phyloP scores from a whole-genome alignment of 2,888 invertebrate species.

The Exephanes ischioxanthus region DNA sequence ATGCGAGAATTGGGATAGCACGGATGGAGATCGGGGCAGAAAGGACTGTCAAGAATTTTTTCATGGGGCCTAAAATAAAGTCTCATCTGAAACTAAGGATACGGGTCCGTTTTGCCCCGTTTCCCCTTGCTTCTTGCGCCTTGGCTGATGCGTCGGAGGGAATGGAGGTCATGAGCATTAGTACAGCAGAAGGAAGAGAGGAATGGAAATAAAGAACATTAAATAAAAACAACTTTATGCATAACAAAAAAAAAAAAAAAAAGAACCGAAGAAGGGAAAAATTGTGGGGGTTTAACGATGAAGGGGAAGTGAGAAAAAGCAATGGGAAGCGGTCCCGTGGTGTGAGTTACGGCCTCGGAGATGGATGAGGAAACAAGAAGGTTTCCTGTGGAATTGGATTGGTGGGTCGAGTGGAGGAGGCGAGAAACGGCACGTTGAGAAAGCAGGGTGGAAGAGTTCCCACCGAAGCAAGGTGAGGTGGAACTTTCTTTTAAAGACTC shows the following conservation, averaged over 20 bases:
- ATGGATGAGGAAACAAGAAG: constrained; percentile 67
- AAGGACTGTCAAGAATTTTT: too few relatives aligned
- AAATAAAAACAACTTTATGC: background rate
- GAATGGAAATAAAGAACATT: background rate
- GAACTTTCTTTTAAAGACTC: constrained; percentile 63
- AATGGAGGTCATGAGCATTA: constrained; percentile 11
- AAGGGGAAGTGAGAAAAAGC: constrained; percentile 13
- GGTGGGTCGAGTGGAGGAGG: constrained; percentile 30
- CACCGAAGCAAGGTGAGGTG: background rate
- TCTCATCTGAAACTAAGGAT: too few relatives aligned
- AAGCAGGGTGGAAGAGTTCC: background rate
- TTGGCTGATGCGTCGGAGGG: background rate
- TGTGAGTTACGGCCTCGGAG: constrained; percentile 59
- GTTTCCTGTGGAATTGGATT: constrained; percentile 57
- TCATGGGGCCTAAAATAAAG: too few relatives aligned
- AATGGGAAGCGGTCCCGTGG: constrained; percentile 29
- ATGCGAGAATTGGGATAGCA: too few relatives aligned
- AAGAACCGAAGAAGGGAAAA: background rate
- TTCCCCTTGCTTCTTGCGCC: background rate
- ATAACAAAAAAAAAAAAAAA: constrained; percentile 20
- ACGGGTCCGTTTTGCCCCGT: too few relatives aligned
- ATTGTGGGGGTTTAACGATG: constrained; percentile 7
- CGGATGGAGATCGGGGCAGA: too few relatives aligned
- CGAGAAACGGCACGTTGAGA: background rate
- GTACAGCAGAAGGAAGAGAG: background rate